phyloP scores from a whole-genome alignment of 2,888 invertebrate species.

The Mythimna ferrago region DNA sequence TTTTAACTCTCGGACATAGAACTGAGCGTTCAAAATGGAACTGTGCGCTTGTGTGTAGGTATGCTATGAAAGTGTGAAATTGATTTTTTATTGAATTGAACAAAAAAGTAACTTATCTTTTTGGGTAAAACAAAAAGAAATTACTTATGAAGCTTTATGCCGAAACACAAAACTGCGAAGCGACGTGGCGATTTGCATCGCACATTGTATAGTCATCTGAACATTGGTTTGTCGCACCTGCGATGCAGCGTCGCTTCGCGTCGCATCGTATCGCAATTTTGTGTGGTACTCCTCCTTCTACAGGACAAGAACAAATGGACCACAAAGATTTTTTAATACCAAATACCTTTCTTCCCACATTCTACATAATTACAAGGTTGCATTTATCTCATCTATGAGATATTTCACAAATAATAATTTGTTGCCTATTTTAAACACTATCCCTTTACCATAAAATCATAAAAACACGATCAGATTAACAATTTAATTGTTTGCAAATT shows the following conservation, averaged over 20 bases:
- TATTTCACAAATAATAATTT: conserved; percentile 13
- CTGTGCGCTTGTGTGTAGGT: neutral
- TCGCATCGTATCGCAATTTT: too few relatives aligned
- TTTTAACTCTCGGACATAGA: neutral
- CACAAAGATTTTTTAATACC: neutral
- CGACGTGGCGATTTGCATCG: too few relatives aligned
- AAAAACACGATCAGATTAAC: conserved; percentile 17
- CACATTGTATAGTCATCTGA: too few relatives aligned
- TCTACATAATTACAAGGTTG: conserved; percentile 8
- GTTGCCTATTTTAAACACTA: conserved; percentile 10
- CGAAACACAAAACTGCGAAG: too few relatives aligned
- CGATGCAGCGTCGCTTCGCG: too few relatives aligned
- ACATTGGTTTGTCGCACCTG: too few relatives aligned
- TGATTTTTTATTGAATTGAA: neutral
- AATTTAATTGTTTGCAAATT: neutral
- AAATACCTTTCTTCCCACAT: conserved; percentile 11
- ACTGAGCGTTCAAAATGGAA: neutral
- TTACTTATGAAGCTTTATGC: conserved; percentile 33
- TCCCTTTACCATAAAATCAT: conserved; percentile 18
- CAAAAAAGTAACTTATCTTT: conserved; percentile 49
- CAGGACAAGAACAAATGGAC: too few relatives aligned
- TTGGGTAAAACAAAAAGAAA: conserved; percentile 59
- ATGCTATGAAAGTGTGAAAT: neutral
- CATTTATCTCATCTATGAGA: conserved; percentile 10
- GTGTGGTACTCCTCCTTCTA: too few relatives aligned